Evolutionary conservation across 2,797 vertebrate genomes (phyloP).

Genomic region (Sebastes kiyomatsui): DNA sequence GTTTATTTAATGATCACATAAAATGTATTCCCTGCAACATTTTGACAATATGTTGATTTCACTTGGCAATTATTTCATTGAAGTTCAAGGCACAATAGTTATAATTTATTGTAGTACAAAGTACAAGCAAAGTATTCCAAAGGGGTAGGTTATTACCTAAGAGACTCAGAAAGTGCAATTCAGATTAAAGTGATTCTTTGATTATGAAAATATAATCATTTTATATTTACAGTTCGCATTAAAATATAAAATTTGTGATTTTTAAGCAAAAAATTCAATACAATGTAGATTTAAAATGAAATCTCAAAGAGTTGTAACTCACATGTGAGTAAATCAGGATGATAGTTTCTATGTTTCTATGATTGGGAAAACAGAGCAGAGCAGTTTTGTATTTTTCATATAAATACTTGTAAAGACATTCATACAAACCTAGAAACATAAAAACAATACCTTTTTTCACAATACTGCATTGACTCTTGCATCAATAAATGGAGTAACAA

Average conservation of each 20-base stretch:
- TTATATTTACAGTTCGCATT: not conserved
- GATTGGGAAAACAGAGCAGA: slow-evolving; percentile 12
- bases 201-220: slow-evolving; percentile 6
- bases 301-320: not conserved
- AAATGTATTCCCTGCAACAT: slow-evolving; percentile 24
- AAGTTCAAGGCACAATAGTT: slow-evolving; percentile 25
- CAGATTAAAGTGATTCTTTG: slow-evolving; percentile 16
- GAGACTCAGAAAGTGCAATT: slow-evolving; percentile 32
- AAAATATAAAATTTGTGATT: not conserved
- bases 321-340: slow-evolving; percentile 12
- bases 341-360: not conserved
- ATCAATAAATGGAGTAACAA: slow-evolving; percentile 55
- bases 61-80: slow-evolving; percentile 15
- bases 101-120: not conserved
- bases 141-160: slow-evolving; percentile 3
- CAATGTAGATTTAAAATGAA: not conserved
- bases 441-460: slow-evolving; percentile 2
- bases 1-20: slow-evolving; percentile 57
- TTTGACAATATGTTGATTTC: slow-evolving; percentile 14
- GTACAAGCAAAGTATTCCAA: slow-evolving; percentile 10
- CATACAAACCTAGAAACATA: slow-evolving; percentile 18
- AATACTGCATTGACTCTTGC: slow-evolving; percentile 62
- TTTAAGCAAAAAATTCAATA: not conserved
- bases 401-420: slow-evolving; percentile 48
- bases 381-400: slow-evolving; percentile 17